Conservation (phyloP, 30 jellyfish, hydroid and myxozoan genomes). For the Aurelia sp. region DNA sequence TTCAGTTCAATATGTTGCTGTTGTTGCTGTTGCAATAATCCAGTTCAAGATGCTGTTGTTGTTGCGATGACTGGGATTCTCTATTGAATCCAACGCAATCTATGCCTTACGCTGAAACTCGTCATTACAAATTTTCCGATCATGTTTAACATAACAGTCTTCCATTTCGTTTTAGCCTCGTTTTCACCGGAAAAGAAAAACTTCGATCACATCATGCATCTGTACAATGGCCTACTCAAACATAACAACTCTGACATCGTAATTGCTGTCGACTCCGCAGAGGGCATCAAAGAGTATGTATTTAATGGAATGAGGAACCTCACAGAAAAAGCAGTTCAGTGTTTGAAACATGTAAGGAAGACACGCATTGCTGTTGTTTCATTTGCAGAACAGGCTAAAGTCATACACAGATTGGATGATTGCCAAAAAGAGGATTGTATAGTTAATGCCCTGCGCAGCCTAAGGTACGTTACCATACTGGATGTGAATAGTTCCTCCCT, state of each 20-base stretch:
- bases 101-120: no score
- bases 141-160: no score
- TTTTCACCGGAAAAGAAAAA: background rate
- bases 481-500: no score
- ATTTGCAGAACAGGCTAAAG: slow-evolving; percentile 48
- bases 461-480: slow-evolving; percentile 2
- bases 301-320: slow-evolving; percentile 61
- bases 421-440: slow-evolving; percentile 55
- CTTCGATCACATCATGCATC: slow-evolving; percentile 45
- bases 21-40: no score
- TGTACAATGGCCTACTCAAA: slow-evolving; percentile 60
- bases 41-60: no score
- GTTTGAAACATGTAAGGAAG: slow-evolving; percentile 39
- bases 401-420: slow-evolving; percentile 29
- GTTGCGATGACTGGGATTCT: no score
- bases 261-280: slow-evolving; percentile 57
- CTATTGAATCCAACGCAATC: no score
- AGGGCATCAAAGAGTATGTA: slow-evolving; percentile 42
- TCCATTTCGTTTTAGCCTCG: background rate
- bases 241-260: slow-evolving; percentile 70
- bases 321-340: slow-evolving; percentile 58
- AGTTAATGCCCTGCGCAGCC: slow-evolving; percentile 30
- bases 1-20: no score
- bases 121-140: no score
- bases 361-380: slow-evolving; percentile 69